A percentile compares a stretch with the other conserved stretches of the same genome.
phyloP scores from a whole-genome alignment of 2,888 invertebrate genomes.

The Acrocera orbiculus region DNA sequence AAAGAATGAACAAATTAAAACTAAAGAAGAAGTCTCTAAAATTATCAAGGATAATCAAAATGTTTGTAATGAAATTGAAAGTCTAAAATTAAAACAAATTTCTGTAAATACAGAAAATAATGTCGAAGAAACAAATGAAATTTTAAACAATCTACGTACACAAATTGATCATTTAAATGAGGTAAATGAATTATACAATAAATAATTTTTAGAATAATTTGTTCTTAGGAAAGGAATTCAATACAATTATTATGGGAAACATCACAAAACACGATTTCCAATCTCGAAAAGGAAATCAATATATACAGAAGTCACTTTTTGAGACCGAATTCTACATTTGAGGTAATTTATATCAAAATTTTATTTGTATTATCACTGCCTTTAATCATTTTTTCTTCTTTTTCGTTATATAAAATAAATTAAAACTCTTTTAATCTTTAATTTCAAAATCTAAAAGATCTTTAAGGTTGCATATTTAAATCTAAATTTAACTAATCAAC shows the following conservation, averaged over 20 bases:
- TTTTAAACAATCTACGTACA: conserved; percentile 24
- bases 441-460: not conserved
- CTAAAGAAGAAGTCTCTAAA: conserved; percentile 20
- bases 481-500: no score
- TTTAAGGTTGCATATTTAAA: no score
- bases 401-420: not conserved
- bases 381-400: not conserved
- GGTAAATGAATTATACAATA: conserved; percentile 14
- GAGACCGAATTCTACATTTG: conserved; percentile 14
- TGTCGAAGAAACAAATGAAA: conserved; percentile 22
- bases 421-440: not conserved
- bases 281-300: conserved; percentile 47
- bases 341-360: conserved; percentile 15
- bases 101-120: conserved; percentile 17
- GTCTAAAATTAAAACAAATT: not conserved
- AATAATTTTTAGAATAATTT: not conserved
- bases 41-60: conserved; percentile 27
- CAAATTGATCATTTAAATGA: conserved; percentile 26
- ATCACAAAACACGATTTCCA: conserved; percentile 44
- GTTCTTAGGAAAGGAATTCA: conserved; percentile 43
- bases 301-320: conserved; percentile 28
- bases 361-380: not conserved
- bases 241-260: conserved; percentile 47
- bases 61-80: not conserved
- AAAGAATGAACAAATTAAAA: conserved; percentile 23